Evolutionary conservation across 2,888 invertebrate genomes (phyloP), one percentile per base, ranked within the genome.

Genomic region (Drosophila suboccidentalis): DNA sequence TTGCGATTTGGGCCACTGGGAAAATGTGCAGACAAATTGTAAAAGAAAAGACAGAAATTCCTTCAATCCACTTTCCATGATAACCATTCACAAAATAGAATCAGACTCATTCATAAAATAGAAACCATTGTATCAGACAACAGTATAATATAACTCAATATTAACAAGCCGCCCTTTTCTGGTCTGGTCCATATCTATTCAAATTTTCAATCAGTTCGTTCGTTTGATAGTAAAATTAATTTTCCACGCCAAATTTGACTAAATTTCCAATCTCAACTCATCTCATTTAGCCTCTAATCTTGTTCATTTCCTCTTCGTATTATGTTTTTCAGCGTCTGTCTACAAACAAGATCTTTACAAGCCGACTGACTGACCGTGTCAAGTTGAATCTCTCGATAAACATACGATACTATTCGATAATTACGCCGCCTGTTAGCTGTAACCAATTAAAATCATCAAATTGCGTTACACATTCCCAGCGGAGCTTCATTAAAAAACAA

Each of bases 371-470:
- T 19, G 69, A 51, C 61, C 51, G 61, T 47, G 53, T 64, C 63
- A 72, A 49, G 50, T 59, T 66, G 34, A 44, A 58, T 29, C 39
- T 60, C n/a, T 15, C 55, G 67, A 61, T 64, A 73, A 66, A 66
- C 53, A 64, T 46, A 60, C 46, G 50, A 62, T 60, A 73, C 44
- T 61, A 74, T 64, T 32, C 58, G 55, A 86, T 86, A 80, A 83
- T 80, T 80, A 80, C 71, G 46, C 61, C 65, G 84, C 75, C 78
- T 76, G 66, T 80, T 47, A 71, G 57, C 78, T 78, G 78, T 80
- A 75, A 65, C 80, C 85, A 82, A 87, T 87, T 85, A 84, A 87
- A 87, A 75, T 80, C 78, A 87, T 85, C 69, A 84, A 84, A 84
- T 80, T 87, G 67, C 77, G 85, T 79, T 87, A 83, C 87, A 79